Percentiles rank a stretch among this genome's conserved stretches.
Conservation (phyloP, 1,140 invertebrate species). For the Meloidogyne floridensis region DNA sequence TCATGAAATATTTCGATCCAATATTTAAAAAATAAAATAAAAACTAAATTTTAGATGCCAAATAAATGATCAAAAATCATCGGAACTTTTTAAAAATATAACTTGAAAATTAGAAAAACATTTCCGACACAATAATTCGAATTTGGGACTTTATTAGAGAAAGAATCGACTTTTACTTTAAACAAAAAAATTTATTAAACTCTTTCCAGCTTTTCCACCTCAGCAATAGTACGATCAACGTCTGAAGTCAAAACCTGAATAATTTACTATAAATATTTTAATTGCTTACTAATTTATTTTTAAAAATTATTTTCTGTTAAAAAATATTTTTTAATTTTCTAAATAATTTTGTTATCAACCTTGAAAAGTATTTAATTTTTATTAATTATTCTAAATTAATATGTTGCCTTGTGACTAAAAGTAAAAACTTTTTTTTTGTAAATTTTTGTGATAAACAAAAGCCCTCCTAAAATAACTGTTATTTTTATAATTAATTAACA, state of each 20-base stretch:
- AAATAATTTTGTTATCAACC: not conserved
- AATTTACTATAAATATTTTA: too few relatives aligned
- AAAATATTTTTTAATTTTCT: not conserved
- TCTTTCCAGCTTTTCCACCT: constrained; percentile 54
- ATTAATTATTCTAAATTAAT: not conserved
- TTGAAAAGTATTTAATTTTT: not conserved
- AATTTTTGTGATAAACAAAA: constrained; percentile 7
- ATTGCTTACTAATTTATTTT: not conserved
- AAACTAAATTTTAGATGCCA: too few relatives aligned
- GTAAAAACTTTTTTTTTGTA: not conserved
- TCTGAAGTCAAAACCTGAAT: constrained; percentile 58
- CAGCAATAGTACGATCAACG: constrained; percentile 63
- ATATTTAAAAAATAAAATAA: too few relatives aligned
- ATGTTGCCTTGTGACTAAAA: not conserved
- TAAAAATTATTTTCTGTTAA: not conserved
- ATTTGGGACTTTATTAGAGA: not conserved
- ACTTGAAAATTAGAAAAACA: too few relatives aligned
- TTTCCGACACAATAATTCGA: too few relatives aligned
- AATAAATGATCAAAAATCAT: too few relatives aligned
- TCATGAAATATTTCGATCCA: too few relatives aligned
- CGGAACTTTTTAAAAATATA: too few relatives aligned
- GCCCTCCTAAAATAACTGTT: not conserved
- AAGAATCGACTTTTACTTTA: not conserved
- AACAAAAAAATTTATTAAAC: not conserved
- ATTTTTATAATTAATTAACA: not conserved